Evolutionary conservation across 2,113 vertebrate genomes (phyloP).

Genomic region (Capreolus pygargus): DNA sequence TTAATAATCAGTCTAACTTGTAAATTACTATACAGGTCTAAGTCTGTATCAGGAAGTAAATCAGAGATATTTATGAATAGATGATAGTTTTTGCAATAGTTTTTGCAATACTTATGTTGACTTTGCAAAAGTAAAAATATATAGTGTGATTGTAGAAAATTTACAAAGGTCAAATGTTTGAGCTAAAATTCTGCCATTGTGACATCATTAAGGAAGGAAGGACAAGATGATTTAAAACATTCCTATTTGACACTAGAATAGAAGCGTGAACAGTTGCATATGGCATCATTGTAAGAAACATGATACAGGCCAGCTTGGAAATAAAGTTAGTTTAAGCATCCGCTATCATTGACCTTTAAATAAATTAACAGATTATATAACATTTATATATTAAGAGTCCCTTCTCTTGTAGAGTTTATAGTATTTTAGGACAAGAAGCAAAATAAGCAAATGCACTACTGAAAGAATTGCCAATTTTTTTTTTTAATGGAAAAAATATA

Average conservation of each 20-base stretch:
- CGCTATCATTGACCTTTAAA: not conserved
- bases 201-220: not conserved
- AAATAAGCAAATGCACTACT: not conserved
- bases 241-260: not conserved
- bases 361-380: not conserved
- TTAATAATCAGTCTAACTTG: not conserved
- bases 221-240: not conserved
- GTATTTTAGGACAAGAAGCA: not conserved
- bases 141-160: not conserved
- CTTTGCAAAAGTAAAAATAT: not conserved
- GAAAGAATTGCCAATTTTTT: not conserved
- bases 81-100: not conserved
- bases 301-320: not conserved
- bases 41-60: not conserved
- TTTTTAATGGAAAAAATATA: not conserved
- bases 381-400: not conserved
- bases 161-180: not conserved
- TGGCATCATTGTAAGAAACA: not conserved
- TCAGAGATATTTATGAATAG: not conserved
- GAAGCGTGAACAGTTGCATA: not conserved
- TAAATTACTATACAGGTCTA: not conserved
- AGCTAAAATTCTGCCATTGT: not conserved
- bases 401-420: not conserved
- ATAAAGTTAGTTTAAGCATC: not conserved
- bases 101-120: not conserved